These are phyloP conservation scores for Artemia franciscana DNA, from an alignment of 1,140 invertebrate genomes.

Conservation along the genomic window DNA sequence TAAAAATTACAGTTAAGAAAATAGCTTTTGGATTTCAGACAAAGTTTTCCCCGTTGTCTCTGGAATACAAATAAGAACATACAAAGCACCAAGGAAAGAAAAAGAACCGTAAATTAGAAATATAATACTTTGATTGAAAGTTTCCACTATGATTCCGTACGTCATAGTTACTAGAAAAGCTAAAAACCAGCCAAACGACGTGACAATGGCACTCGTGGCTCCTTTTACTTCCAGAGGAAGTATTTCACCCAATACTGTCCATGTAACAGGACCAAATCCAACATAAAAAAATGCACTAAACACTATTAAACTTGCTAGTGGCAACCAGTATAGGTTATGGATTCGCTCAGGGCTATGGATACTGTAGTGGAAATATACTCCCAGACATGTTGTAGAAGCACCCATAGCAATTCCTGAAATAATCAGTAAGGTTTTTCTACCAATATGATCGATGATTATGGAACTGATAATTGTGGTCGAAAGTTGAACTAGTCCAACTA, in stretches of 20 bases:
- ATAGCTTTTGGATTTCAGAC: conserved; percentile 34
- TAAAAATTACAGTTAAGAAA: too few species aligned
- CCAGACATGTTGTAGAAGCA: conserved; percentile 21
- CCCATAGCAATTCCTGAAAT: conserved; percentile 35
- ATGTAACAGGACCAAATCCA: conserved; percentile 59
- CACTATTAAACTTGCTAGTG: conserved; percentile 27
- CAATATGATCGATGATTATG: conserved; percentile 48
- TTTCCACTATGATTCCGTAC: conserved; percentile 31
- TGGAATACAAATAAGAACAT: conserved; percentile 38
- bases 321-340: conserved; percentile 23
- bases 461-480: conserved; percentile 38
- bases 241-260: conserved; percentile 62
- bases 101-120: conserved; percentile 55
- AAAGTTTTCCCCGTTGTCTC: conserved; percentile 51
- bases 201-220: conserved; percentile 43
- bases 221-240: conserved; percentile 51
- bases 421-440: conserved; percentile 41
- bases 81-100: conserved; percentile 36
- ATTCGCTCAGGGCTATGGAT: neutral
- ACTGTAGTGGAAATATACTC: conserved; percentile 29
- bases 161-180: conserved; percentile 55
- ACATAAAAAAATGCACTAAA: conserved; percentile 29
- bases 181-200: conserved; percentile 48
- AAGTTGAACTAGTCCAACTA: conserved; percentile 48
- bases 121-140: conserved; percentile 35